Base-by-base conservation (phyloP, 2,113 vertebrate genomes). In the Mola mola region DNA sequence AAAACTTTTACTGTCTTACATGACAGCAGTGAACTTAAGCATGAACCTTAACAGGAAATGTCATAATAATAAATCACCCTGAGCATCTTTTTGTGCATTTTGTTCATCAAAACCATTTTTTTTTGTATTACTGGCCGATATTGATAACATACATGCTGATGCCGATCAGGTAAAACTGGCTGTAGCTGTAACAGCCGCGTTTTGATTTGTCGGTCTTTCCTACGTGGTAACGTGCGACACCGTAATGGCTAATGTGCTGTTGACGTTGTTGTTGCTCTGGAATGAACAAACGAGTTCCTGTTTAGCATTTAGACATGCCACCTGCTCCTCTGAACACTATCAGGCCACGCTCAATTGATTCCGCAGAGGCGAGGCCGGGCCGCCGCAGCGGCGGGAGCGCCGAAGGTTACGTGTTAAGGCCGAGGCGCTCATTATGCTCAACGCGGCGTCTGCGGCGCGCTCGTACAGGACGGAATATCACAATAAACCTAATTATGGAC, bases 271-370 rank as follows among this genome's bases (percentile, higher is more conserved):
- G 63, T n/a, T n/a, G n/a, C 38, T 64, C 41, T 58, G 57, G 79
- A 79, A 75, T 59, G 68, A 77, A 79, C 77, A 83, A 75, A 85
- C 79, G 66, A 78, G 59, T 69, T 77, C 43, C 74, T 69, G 72
- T 59, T 76, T 59, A 72, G 79, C 65, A 56, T 87, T 83, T 79
- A 36, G 77, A 81, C 71, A 60, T 76, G 77, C 74, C 82, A 74
- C 77, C 80, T 78, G 85, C 72, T 66, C 71, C 60, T 74, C 72
- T 60, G 76, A 82, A 76, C 43, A 42, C 20, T 43, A 78, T 73
- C 79, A 60, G 65, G 51, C 62, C 68, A 66, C 24, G 75, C 66
- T 76, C 79, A 66, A 81, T 81, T 77, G 85, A 79, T 83, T 83
- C 53, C 34, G 37, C 40, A 38, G 57, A 77, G 40, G 66, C 60